Evolutionary conservation across 1,140 invertebrate genomes (phyloP), one percentile per base, ranked within the genome.

Genomic region (Pemphigus obesinymphae): DNA sequence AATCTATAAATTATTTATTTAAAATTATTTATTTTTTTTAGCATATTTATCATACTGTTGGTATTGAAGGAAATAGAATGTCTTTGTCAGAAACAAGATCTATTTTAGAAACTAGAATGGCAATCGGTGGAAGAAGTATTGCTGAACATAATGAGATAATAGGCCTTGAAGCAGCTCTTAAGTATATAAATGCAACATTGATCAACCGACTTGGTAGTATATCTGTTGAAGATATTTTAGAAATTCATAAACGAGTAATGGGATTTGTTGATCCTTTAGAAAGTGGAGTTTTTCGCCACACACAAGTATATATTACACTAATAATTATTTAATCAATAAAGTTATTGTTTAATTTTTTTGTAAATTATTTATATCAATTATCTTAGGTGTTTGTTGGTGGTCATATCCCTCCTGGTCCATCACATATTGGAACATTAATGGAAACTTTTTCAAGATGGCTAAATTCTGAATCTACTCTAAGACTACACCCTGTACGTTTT

Each of bases 61-160:
- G 95, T 45, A 97, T 99, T 83, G 97, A 99, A 89, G 97, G 97
- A 3, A 99, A 99, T 85, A 98, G 97, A 1, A 95, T 99, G 92
- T 94, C 95, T 40, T 88, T 99, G n/a, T 91, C 93, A 29, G 94
- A 99, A 87, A 97, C 97, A 1, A 89, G 96, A 83, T 93, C 94
- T 76, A 93, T 99, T 82, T 89, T 99, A 13, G 96, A 99, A 89
- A 99, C 96, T 0, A 90, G 95, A 83, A 92, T 97, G 86, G 96
- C 96, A 1, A 92, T 99, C 4, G 93, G 92, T 68, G 97, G 97
- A 0, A 98, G 99, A 88, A 97, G 95, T 86, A 92, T 99, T 43
- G 90, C 96, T 83, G 97, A 99, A 86, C 97, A 99, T 86, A 98
- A 98, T 90, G 97, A 99, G 89, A 95, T 97, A 85, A 87, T 97